phyloP scores from a whole-genome alignment of 2,888 invertebrate genomes.

The Temnothorax unifasciatus region DNA sequence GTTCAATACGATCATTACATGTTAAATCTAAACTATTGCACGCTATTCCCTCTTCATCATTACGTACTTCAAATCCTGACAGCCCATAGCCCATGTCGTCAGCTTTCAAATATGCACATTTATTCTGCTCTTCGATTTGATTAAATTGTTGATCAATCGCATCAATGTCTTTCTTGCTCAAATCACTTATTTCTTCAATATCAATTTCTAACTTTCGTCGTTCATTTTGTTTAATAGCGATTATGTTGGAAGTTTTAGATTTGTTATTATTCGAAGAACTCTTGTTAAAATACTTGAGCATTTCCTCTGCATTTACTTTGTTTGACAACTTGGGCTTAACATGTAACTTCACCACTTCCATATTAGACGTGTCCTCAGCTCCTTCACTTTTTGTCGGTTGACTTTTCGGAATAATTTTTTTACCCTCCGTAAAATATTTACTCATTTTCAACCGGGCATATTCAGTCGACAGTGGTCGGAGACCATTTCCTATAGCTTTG shows the following conservation, averaged over 20 bases:
- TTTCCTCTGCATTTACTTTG: slow-evolving; percentile 81
- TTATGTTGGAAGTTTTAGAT: slow-evolving; percentile 21
- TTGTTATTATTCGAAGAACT: slow-evolving; percentile 5
- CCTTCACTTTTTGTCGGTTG: slow-evolving; percentile 33
- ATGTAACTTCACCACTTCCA: slow-evolving; percentile 72
- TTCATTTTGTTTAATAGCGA: slow-evolving; percentile 33
- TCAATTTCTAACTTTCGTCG: slow-evolving; percentile 12
- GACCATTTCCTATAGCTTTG: slow-evolving; percentile 70
- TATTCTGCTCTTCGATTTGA: slow-evolving; percentile 59
- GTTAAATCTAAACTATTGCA: slow-evolving; percentile 12
- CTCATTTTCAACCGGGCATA: slow-evolving; percentile 81
- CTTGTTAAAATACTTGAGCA: slow-evolving; percentile 81
- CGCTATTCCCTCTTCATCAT: background rate
- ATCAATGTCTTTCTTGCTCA: slow-evolving; percentile 45
- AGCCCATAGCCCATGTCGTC: background rate
- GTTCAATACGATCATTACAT: slow-evolving; percentile 8
- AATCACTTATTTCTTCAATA: slow-evolving; percentile 39
- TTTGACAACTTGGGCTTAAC: slow-evolving; percentile 80
- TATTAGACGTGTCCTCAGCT: slow-evolving; percentile 38
- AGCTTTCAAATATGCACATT: background rate
- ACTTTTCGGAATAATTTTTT: slow-evolving; percentile 6
- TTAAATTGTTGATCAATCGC: slow-evolving; percentile 53
- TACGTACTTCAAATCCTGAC: background rate
- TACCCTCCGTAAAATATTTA: slow-evolving; percentile 78
- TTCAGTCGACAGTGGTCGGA: slow-evolving; percentile 81